These are phyloP conservation scores for Pangasius larnaudii DNA, from an alignment of 2,797 vertebrate genomes.

Conservation along the genomic window DNA sequence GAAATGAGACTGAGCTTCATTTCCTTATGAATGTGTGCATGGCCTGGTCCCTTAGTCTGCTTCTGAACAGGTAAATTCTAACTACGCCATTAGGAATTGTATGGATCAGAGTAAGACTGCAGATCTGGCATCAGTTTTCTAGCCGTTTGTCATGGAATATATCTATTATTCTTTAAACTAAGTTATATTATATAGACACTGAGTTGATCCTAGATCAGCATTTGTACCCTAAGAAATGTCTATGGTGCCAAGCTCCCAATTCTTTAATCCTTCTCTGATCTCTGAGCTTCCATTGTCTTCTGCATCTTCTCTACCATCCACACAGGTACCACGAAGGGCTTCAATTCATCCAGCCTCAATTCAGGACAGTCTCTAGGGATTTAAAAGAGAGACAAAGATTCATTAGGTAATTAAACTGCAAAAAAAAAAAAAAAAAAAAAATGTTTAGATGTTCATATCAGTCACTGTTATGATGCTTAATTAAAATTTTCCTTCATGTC, in stretches of 20 bases:
- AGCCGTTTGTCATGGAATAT: not conserved
- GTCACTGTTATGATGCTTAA: not conserved
- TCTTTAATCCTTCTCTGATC: slow-evolving; percentile 74
- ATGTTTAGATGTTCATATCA: not conserved
- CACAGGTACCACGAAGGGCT: slow-evolving; percentile 85
- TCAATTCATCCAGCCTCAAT: slow-evolving; percentile 88
- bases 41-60: slow-evolving; percentile 20
- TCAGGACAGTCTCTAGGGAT: slow-evolving; percentile 84
- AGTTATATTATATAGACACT: not conserved
- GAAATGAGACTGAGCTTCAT: slow-evolving; percentile 3
- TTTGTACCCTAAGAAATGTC: slow-evolving; percentile 5
- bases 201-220: slow-evolving; percentile 1
- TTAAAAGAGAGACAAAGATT: slow-evolving; percentile 9
- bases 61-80: not conserved
- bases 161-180: not conserved
- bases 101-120: not conserved
- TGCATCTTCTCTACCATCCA: slow-evolving; percentile 98
- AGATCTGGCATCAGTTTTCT: not conserved
- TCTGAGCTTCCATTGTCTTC: slow-evolving; percentile 87
- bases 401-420: not conserved
- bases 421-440: not conserved
- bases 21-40: not conserved
- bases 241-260: not conserved
- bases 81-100: not conserved
- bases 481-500: not conserved